phyloP scores from a whole-genome alignment of 2,113 vertebrate species.

The Trachemys scripta region DNA sequence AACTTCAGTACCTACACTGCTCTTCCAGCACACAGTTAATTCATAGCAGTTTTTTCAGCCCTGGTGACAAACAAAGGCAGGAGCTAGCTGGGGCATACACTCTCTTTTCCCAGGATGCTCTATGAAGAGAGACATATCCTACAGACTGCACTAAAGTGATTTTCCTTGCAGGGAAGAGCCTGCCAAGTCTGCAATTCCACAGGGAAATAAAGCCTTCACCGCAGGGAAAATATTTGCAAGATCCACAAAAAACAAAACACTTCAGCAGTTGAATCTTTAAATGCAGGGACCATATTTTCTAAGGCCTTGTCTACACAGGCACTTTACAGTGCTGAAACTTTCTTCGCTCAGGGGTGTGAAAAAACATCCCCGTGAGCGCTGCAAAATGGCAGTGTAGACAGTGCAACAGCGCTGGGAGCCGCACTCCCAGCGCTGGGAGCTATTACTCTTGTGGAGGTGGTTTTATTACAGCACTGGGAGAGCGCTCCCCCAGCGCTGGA shows the following conservation, averaged over 20 bases:
- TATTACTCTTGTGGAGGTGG: too few relatives aligned
- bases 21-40: slow-evolving; percentile 66
- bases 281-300: not conserved
- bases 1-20: slow-evolving; percentile 70
- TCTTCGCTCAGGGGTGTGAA: too few relatives aligned
- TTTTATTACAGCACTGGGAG: too few relatives aligned
- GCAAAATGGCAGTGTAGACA: too few relatives aligned
- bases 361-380: too few relatives aligned
- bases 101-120: slow-evolving; percentile 17
- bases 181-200: not conserved
- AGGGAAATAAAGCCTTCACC: not conserved
- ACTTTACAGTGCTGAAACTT: too few relatives aligned
- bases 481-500: too few relatives aligned
- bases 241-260: not conserved
- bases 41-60: slow-evolving; percentile 64
- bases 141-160: not conserved
- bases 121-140: not conserved
- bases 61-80: slow-evolving; percentile 64
- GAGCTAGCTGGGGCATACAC: slow-evolving; percentile 43
- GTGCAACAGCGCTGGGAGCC: too few relatives aligned
- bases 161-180: not conserved
- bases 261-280: not conserved
- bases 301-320: too few relatives aligned
- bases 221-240: not conserved
- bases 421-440: too few relatives aligned